A percentile compares a stretch with the other conserved stretches of the same genome.
Evolutionary conservation across 2,888 invertebrate species (phyloP).

Genomic region (Teleogryllus oceanicus): DNA sequence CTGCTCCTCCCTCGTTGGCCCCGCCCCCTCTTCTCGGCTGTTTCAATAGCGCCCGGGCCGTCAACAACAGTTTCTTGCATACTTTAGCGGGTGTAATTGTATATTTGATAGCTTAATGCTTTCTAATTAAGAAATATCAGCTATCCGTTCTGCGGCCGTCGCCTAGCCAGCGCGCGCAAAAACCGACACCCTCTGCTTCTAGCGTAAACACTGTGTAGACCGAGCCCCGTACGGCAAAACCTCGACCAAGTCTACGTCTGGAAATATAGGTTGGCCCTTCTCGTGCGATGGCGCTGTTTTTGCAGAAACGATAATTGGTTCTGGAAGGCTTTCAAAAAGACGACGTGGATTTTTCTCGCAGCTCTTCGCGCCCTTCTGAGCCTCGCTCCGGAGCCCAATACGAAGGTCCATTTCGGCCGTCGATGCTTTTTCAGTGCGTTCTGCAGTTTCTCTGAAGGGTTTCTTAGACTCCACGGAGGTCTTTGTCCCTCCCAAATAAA

Average conservation of each 20-base stretch:
- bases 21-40: neutral
- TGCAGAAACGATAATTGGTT: neutral
- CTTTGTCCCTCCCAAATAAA: too few species aligned
- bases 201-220: neutral
- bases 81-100: slow-evolving; percentile 8
- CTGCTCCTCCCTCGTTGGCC: neutral
- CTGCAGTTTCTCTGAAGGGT: too few species aligned
- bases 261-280: neutral
- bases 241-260: neutral
- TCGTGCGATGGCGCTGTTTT: neutral
- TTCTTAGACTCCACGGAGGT: too few species aligned
- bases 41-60: neutral
- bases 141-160: neutral
- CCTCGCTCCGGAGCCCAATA: too few species aligned
- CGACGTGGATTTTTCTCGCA: too few species aligned
- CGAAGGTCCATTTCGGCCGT: too few species aligned
- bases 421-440: too few species aligned
- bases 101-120: slow-evolving; percentile 18
- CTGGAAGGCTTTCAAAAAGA: neutral
- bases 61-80: slow-evolving; percentile 18
- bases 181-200: neutral
- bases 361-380: too few species aligned
- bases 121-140: slow-evolving; percentile 18
- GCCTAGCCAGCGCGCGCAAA: neutral
- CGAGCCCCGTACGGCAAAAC: neutral